Conservation (phyloP, 2,888 invertebrate genomes). For the Orthosia gothica region DNA sequence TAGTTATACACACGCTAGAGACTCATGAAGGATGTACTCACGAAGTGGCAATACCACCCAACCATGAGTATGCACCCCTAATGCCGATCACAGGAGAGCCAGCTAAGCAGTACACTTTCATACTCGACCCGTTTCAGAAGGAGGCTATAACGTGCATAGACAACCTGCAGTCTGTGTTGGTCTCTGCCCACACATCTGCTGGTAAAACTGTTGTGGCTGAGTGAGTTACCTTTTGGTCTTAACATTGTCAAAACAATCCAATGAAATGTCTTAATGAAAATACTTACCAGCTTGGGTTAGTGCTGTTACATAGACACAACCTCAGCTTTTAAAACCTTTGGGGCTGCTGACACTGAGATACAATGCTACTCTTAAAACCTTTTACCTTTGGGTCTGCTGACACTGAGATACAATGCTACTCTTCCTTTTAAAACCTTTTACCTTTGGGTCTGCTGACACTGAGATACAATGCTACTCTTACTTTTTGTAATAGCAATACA, state of each 20-base stretch:
- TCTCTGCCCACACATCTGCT: slow-evolving; percentile 99
- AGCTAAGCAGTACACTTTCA: slow-evolving; percentile 98
- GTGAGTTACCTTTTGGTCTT: slow-evolving; percentile 90
- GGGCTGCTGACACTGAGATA: no score
- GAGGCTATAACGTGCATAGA: slow-evolving; percentile 99
- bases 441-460: no score
- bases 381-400: no score
- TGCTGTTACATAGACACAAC: no score
- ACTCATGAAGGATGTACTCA: slow-evolving; percentile 98
- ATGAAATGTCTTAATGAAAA: background rate
- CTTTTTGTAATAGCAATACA: no score
- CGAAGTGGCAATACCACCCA: slow-evolving; percentile 98
- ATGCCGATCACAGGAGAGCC: slow-evolving; percentile 93
- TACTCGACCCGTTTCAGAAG: slow-evolving; percentile 99
- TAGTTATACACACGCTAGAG: slow-evolving; percentile 97
- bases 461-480: no score
- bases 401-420: no score
- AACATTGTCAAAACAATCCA: background rate
- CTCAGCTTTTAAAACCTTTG: no score
- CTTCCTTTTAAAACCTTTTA: no score
- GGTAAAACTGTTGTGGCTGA: slow-evolving; percentile 99
- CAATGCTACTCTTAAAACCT: no score
- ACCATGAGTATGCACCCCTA: slow-evolving; percentile 94
- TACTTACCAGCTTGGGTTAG: background rate
- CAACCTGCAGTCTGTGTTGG: slow-evolving; percentile 99